Conservation (phyloP, 2,888 invertebrate genomes). For the Sinelater perroti region DNA sequence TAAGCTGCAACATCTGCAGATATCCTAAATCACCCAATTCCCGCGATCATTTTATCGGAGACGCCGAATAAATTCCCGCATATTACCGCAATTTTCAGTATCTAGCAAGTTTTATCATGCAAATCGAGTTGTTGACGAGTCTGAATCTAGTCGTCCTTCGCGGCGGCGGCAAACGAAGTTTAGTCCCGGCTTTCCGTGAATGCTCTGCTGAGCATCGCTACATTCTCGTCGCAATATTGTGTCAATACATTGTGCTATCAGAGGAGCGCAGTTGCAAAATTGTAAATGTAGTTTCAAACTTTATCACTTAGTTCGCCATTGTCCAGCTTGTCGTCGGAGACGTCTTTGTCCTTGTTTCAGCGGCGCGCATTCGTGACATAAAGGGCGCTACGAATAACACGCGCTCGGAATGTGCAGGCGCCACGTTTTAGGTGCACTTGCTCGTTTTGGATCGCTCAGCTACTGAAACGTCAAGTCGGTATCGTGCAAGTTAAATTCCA, state of each 20-base stretch:
- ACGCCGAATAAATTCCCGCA: conserved; percentile 1
- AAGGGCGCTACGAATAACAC: no score
- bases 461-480: no score
- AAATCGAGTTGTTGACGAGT: conserved; percentile 19
- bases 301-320: conserved; percentile 27
- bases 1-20: background rate
- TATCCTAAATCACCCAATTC: background rate
- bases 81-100: conserved; percentile 7
- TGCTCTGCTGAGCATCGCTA: conserved; percentile 19
- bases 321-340: conserved; percentile 11
- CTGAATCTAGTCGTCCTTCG: conserved; percentile 7
- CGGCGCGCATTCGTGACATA: background rate
- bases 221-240: conserved; percentile 22
- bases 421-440: no score
- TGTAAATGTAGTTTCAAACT: conserved; percentile 26
- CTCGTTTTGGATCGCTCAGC: no score
- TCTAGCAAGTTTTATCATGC: conserved; percentile 23
- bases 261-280: conserved; percentile 24
- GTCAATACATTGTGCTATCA: conserved; percentile 30
- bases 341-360: conserved; percentile 3
- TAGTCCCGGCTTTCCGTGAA: conserved; percentile 9
- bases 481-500: no score
- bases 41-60: background rate
- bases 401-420: no score
- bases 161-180: conserved; percentile 16